Evolutionary conservation across 2,113 vertebrate species (phyloP), one percentile per base, ranked within the genome.

Genomic region (Cheilinus undulatus): DNA sequence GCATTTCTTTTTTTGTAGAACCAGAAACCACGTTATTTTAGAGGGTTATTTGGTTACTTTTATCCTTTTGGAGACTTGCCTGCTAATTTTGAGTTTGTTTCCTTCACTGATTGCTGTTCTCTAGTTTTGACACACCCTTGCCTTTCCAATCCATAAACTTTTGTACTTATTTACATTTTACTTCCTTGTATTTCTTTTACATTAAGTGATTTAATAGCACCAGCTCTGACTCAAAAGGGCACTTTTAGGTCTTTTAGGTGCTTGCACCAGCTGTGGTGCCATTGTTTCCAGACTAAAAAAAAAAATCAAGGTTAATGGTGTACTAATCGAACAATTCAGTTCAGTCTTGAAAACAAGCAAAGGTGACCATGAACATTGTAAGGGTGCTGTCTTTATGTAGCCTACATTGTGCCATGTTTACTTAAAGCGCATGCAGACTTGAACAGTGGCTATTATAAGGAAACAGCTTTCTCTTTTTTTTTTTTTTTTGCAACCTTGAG

Each of bases 401-500:
- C 22, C 15, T n/a, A 49, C 50, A 38, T 36, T 49, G 38, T 38
- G 13, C 13, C 54, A 52, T n/a, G 19, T 46, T 52, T 20, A 17
- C 12, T 56, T 17, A 61, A 9, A 52, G 7, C 52, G 28, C 17
- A 49, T 51, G 24, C 62, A 23, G 42, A 49, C 43, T 24, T 64
- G 20, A 71, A 59, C 20, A 4, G 15, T 27, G 22, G 27, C 15
- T 51, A 23, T 15, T 14, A 13, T 4, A 40, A 15, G 10, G 4
- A 40, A 15, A 3, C 12, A 15, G 12, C 14, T 40, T 40, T n/a
- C n/a, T n/a, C n/a, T 32, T 6, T 32, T 32, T 32, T 5, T n/a
- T n/a, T n/a, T n/a, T 34, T 32, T 34, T 34, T 34, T 15, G 17
- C 54, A 57, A 13, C 61, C 50, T 72, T 72, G 43, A 50, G 24